Evolutionary conservation across 2,888 invertebrate species (phyloP).

Genomic region (Agonopterix subpropinquella): DNA sequence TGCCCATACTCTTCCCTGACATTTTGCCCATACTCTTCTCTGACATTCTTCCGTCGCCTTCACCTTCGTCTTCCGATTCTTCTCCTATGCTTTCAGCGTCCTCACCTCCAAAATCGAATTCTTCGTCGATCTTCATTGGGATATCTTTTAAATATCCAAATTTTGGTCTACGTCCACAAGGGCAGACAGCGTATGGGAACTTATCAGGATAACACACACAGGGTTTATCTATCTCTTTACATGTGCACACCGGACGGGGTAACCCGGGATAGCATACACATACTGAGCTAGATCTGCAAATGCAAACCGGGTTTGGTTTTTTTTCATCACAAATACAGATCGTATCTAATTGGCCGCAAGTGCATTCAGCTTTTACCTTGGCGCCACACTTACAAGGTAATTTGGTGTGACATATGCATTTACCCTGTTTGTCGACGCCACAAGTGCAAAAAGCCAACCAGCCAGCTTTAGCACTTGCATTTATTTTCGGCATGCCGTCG

Average conservation of each 20-base stretch:
- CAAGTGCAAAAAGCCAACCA: conserved; percentile 38
- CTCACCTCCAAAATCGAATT: neutral
- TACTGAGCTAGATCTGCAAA: conserved; percentile 35
- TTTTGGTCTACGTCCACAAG: conserved; percentile 41
- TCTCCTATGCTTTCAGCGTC: neutral
- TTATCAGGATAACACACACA: conserved; percentile 47
- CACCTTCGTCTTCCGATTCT: neutral
- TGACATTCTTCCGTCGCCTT: neutral
- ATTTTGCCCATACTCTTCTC: neutral
- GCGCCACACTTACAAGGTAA: conserved; percentile 56
- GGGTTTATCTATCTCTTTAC: conserved; percentile 47
- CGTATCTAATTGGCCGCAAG: conserved; percentile 35
- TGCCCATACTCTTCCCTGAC: too few species aligned
- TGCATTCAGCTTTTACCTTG: conserved; percentile 38
- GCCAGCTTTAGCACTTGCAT: conserved; percentile 23
- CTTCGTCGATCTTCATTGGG: neutral
- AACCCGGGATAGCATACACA: conserved; percentile 47
- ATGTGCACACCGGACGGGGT: conserved; percentile 40
- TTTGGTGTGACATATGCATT: conserved; percentile 45
- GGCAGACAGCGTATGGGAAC: conserved; percentile 47
- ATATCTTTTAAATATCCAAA: neutral
- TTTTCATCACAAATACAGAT: conserved; percentile 50
- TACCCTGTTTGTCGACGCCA: conserved; percentile 31
- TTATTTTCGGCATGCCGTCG: conserved; percentile 55
- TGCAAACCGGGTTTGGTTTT: conserved; percentile 36